Base-by-base conservation (phyloP, 2,888 invertebrate genomes). In the Lagria hirta region DNA sequence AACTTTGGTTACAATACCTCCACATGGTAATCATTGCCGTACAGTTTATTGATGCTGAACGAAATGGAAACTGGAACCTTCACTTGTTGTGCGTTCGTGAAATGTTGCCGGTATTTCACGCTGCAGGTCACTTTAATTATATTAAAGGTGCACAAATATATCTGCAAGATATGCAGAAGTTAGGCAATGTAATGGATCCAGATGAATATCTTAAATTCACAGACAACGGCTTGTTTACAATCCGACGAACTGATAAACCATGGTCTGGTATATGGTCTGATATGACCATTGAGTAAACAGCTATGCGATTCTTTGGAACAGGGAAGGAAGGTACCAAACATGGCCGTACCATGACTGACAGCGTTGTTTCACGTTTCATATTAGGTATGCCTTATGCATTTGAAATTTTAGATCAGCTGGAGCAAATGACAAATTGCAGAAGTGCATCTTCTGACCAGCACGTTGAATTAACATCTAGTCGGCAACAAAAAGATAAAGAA, bases 31-130 rank as follows among this genome's bases (percentile, higher is more conserved):
- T 54, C 28, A 28, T 62, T 13, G 24, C 58, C 20, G 55, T 57
- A 50, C 55, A 58, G 35, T 64, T 58, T 43, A 60, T 61, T 32
- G 49, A 57, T 35, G 62, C 63, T 30, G 62, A 66, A 47, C 45
- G 62, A 23, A 43, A 47, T 16, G 62, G 62, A 27, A 54, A 64
- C 51, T 64, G 58, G 56, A 36, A 60, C 23, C 30, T 54, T 3
- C 47, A 48, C 21, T 30, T 49, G 1, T 12, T 27, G 7, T 26
- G 21, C 4, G 12, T 48, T 5, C 20, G 29, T 22, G 33, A 33
- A 34, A 40, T 43, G 43, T 8, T 49, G 2, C 50, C 48, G 4
- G 49, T 15, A 17, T 48, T 50, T 18, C 42, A 52, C 36, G 41
- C 48, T 5, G 20, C 30, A 13, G 47, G 41, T 3, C 43, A 48